Conservation (phyloP, 37 sponge, comb jelly and placozoan genomes). For the Halichondria panicea region DNA sequence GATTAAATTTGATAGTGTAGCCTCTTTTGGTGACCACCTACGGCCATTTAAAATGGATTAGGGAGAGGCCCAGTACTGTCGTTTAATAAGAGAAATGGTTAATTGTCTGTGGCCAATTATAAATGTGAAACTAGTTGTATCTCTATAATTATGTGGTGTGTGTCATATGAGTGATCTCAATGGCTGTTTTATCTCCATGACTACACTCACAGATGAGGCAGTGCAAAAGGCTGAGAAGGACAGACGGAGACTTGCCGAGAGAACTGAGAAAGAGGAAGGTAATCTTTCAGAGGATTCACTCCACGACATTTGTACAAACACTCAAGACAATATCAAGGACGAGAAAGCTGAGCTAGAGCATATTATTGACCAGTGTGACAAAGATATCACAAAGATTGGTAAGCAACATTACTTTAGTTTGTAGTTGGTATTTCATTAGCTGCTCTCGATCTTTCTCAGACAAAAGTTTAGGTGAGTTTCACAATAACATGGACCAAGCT, state of each 20-base stretch:
- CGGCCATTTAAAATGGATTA: too few relatives aligned
- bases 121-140: too few relatives aligned
- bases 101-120: too few relatives aligned
- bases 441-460: background rate
- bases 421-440: background rate
- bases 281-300: background rate
- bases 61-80: too few relatives aligned
- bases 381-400: conserved; percentile 18
- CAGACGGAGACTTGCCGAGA: background rate
- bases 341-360: conserved; percentile 28
- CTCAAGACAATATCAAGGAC: conserved; percentile 2
- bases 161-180: too few relatives aligned
- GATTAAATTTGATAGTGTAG: too few relatives aligned
- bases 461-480: background rate
- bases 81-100: too few relatives aligned
- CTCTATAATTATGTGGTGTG: too few relatives aligned
- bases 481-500: conserved; percentile 2
- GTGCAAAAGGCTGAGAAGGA: conserved; percentile 12
- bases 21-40: too few relatives aligned
- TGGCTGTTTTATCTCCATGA: too few relatives aligned
- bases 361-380: conserved; percentile 10
- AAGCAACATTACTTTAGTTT: background rate
- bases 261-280: background rate
- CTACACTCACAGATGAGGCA: conserved; percentile 5
- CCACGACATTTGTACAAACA: background rate